These are phyloP conservation scores for Conopomorpha cramerella DNA, from an alignment of 1,140 invertebrate species.

Conservation along the genomic window DNA sequence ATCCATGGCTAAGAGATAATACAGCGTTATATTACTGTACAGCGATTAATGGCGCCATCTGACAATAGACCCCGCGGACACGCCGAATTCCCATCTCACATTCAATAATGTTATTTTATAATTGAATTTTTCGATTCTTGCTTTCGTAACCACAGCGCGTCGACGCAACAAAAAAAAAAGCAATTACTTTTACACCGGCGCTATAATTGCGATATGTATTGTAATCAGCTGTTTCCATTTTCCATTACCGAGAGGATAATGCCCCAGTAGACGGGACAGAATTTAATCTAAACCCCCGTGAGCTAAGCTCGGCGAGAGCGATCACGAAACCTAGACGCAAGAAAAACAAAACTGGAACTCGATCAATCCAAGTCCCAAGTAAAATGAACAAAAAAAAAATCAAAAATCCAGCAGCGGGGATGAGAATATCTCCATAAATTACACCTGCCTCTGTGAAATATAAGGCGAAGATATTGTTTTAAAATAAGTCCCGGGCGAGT, in stretches of 20 bases:
- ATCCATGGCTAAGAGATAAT: too few species aligned
- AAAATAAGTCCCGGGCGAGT: constrained; percentile 2
- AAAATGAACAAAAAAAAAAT: not conserved
- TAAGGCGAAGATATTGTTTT: constrained; percentile 7
- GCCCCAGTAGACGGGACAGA: not conserved
- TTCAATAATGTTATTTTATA: not conserved
- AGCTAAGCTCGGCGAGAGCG: not conserved
- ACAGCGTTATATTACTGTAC: too few species aligned
- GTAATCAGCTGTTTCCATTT: too few species aligned
- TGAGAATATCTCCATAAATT: constrained; percentile 1
- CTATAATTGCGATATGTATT: too few species aligned
- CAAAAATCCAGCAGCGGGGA: too few species aligned
- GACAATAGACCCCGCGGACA: not conserved
- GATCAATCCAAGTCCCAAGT: not conserved
- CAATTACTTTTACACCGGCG: too few species aligned
- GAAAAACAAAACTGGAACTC: constrained; percentile 1
- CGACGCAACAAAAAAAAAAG: not conserved
- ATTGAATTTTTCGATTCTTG: not conserved
- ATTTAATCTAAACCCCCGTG: not conserved
- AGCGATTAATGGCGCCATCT: too few species aligned
- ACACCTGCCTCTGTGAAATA: constrained; percentile 11
- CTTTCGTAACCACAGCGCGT: too few species aligned
- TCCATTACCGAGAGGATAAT: not conserved
- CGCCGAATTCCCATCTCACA: not conserved
- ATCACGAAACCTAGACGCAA: not conserved